Base-by-base conservation (phyloP, 92 coral and sea anemone genomes). In the Zoanthus sociatus region DNA sequence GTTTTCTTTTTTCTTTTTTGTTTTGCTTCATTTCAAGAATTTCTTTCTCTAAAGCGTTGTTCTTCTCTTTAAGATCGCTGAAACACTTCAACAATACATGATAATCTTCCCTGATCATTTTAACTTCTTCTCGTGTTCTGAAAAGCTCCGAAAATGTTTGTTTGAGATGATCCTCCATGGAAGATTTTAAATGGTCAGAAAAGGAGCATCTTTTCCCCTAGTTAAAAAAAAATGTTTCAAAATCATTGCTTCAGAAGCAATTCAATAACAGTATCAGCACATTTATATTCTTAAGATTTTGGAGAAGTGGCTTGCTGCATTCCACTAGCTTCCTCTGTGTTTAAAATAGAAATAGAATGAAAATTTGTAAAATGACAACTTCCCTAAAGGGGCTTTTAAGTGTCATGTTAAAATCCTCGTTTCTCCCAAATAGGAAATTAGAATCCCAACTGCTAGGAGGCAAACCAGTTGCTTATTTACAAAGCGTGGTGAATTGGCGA, bases 31-130 rank as follows among this genome's bases (percentile, higher is more conserved):
- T 51, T 53, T 76, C 81, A 4, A 53, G 21, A 5, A 50, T 31
- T 76, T 76, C 64, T 51, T 76, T 50, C 81, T 76, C 81, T 21
- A 53, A 76, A 1, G 81, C 81, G 33, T 53, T 51, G 64, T 76
- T 30, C 26, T 76, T 76, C 14, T 76, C 81, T 44, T 76, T 64
- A 30, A 76, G 60, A 10, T 50, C 46, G 45, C 21, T 50, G 81
- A 76, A 26, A 32, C 64, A 48, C 61, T 53, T 11, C 11, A 31
- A 17, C 67, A 76, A 53, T 11, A 32, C 53, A 6, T 51, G 47
- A 53, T 76, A 51, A 53, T 76, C 66, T 31, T 76, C 53, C 64
- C 9, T 76, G 5, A 76, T 53, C 46, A 50, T 33, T 2, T 30
- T 11, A 32, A 76, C 64, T 13, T 50, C 81, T 4, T 55, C 60